phyloP scores from a whole-genome alignment of 2,113 vertebrate species.

The Oncorhynchus mykiss region DNA sequence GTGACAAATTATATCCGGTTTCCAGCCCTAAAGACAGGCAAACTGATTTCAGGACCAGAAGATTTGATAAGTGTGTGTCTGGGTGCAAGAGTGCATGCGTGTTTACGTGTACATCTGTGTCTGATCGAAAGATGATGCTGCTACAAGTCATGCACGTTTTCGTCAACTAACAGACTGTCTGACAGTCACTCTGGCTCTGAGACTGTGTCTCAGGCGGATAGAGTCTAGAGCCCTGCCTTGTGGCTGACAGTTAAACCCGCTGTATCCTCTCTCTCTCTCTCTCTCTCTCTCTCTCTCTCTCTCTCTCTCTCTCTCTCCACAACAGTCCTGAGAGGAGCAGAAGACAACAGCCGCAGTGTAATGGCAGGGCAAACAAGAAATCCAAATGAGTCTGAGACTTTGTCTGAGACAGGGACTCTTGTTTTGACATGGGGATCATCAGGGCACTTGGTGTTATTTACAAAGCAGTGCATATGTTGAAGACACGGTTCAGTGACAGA shows the following conservation, averaged over 20 bases:
- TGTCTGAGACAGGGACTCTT: conserved; percentile 38
- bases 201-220: conserved; percentile 2
- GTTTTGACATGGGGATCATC: conserved; percentile 40
- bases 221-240: conserved; percentile 7
- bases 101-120: not conserved
- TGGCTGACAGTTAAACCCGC: conserved; percentile 39
- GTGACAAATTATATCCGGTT: conserved; percentile 11
- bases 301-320: not conserved
- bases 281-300: not conserved
- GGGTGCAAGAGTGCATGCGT: not conserved
- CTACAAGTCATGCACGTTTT: not conserved
- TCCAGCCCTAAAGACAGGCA: conserved; percentile 22
- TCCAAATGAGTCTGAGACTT: conserved; percentile 49
- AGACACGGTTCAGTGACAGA: no score
- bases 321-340: conserved; percentile 22
- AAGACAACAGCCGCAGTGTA: conserved; percentile 28
- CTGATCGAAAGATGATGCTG: not conserved
- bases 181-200: conserved; percentile 12
- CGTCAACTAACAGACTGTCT: conserved; percentile 14
- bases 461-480: not conserved
- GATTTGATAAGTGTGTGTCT: not conserved
- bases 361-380: conserved; percentile 44
- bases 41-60: not conserved
- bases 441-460: not conserved
- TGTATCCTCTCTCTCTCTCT: conserved; percentile 1